These are phyloP conservation scores for Anolis sagrei DNA, from an alignment of 2,113 vertebrate genomes.

Conservation along the genomic window DNA sequence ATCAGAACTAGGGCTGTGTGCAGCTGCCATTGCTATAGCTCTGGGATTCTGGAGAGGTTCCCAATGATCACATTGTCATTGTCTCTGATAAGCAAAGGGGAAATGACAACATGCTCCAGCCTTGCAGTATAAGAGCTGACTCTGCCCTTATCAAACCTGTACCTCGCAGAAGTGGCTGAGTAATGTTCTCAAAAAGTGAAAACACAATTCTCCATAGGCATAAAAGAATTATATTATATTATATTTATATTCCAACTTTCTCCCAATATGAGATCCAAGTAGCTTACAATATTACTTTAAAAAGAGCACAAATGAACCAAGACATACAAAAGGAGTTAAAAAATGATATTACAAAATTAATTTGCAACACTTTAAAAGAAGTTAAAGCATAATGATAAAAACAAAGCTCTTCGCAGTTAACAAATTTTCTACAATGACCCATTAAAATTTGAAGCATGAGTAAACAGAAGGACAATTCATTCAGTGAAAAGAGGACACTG, in stretches of 20 bases:
- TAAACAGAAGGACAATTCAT: not conserved
- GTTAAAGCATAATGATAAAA: no score
- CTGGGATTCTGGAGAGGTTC: not conserved
- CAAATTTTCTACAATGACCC: no score
- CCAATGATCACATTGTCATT: not conserved
- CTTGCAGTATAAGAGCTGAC: not conserved
- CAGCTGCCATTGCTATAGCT: not conserved
- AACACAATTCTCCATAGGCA: not conserved
- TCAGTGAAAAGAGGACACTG: not conserved
- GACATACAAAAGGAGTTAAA: no score
- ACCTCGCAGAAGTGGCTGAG: not conserved
- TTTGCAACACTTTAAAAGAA: no score
- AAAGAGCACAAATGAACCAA: no score
- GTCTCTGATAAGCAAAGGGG: not conserved
- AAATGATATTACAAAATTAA: no score
- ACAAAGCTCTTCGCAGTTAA: no score
- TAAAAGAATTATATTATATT: no score
- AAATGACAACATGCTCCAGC: not conserved
- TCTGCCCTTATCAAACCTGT: not conserved
- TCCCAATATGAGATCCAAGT: no score
- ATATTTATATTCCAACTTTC: no score
- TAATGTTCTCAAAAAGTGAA: not conserved
- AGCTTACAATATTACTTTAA: no score
- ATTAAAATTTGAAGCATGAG: no score
- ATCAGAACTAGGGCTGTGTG: not conserved